Evolutionary conservation across 1,140 invertebrate species (phyloP).

Genomic region (Atopsyche davidsoni): DNA sequence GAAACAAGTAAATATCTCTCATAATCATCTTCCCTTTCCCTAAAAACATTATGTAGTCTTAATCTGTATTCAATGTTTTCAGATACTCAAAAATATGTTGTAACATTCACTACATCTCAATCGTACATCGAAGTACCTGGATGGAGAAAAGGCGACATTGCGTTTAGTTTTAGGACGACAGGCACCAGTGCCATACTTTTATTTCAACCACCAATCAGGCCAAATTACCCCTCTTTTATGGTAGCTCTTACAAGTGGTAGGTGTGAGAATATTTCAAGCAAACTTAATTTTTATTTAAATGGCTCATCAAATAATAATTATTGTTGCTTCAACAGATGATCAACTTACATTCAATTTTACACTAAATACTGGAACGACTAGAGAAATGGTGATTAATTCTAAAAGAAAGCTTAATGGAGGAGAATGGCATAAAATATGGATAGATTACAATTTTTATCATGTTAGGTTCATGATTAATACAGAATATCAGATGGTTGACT

Average conservation of each 20-base stretch:
- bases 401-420: constrained; percentile 77
- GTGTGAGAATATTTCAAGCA: too few relatives aligned
- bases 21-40: constrained; percentile 13
- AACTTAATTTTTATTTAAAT: constrained; percentile 7
- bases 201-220: constrained; percentile 82
- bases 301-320: constrained; percentile 6
- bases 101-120: constrained; percentile 87
- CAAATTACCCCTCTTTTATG: constrained; percentile 86
- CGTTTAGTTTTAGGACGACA: constrained; percentile 88
- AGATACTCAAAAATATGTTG: constrained; percentile 89
- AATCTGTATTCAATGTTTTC: constrained; percentile 30
- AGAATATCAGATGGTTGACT: constrained; percentile 79
- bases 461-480: constrained; percentile 91
- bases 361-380: constrained; percentile 72
- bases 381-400: constrained; percentile 74
- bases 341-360: constrained; percentile 86
- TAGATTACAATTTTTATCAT: constrained; percentile 88
- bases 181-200: constrained; percentile 81
- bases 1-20: constrained; percentile 72
- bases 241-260: constrained; percentile 75
- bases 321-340: constrained; percentile 53
- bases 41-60: too few relatives aligned
- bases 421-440: constrained; percentile 94
- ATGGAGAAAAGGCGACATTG: constrained; percentile 86
- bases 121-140: constrained; percentile 88